Conservation (phyloP, 2,888 invertebrate genomes). For the Nyleta sp. region DNA sequence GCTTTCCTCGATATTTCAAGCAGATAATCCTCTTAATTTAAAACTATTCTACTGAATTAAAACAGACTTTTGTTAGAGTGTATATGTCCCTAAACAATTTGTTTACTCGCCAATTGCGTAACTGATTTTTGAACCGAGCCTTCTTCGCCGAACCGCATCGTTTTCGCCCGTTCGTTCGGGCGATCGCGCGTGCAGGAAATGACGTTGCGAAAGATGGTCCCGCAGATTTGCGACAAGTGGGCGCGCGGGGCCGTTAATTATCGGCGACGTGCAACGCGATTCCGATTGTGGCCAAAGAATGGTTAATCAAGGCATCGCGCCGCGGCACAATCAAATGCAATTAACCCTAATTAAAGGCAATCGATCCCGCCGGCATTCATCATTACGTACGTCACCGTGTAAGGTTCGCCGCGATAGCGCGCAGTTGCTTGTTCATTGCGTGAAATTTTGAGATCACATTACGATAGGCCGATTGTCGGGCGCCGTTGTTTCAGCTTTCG, state of each 20-base stretch:
- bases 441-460: constrained; percentile 56
- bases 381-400: constrained; percentile 60
- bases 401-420: constrained; percentile 17
- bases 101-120: no score
- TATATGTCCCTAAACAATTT: no score
- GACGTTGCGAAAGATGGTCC: constrained; percentile 67
- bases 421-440: constrained; percentile 60
- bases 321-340: constrained; percentile 76
- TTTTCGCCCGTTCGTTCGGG: no score
- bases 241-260: constrained; percentile 58
- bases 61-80: no score
- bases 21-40: no score
- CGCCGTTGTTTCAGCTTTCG: constrained; percentile 52
- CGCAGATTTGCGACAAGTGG: constrained; percentile 55
- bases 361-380: constrained; percentile 76
- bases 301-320: constrained; percentile 68
- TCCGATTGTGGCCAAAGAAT: constrained; percentile 70
- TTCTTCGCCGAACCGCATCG: no score
- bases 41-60: no score
- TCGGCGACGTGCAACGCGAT: constrained; percentile 61
- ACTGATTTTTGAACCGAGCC: no score
- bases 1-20: no score
- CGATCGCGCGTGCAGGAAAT: constrained; percentile 77
- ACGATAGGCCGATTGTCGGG: constrained; percentile 50
- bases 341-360: constrained; percentile 79